These are phyloP conservation scores for Drosophila micromelanica DNA, from an alignment of 1,140 invertebrate species.

Conservation along the genomic window DNA sequence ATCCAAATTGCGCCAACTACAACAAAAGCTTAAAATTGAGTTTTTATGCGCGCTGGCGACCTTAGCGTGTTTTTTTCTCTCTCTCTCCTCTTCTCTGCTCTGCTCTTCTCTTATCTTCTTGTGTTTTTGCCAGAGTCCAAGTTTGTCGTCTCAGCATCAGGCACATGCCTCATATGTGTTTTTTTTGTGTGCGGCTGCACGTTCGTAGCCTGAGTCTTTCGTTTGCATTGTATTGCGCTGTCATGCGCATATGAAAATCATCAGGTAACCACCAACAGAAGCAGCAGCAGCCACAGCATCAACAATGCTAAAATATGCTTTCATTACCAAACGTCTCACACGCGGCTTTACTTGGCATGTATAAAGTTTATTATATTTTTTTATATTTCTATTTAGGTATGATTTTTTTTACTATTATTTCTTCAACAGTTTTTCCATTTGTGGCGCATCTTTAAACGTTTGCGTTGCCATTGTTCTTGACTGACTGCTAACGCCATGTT, in stretches of 20 bases:
- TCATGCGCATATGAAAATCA: constrained; percentile 79
- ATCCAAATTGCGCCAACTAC: constrained; percentile 72
- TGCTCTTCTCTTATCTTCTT: neutral
- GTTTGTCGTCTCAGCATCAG: constrained; percentile 8
- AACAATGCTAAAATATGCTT: constrained; percentile 78
- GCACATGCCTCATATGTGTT: constrained; percentile 54
- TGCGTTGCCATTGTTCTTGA: constrained; percentile 25
- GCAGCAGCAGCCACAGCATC: constrained; percentile 53
- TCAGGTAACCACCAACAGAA: constrained; percentile 27
- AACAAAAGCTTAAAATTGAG: constrained; percentile 64
- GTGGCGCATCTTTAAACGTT: constrained; percentile 23
- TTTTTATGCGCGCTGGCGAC: constrained; percentile 69
- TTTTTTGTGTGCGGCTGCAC: constrained; percentile 57
- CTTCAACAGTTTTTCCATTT: constrained; percentile 8
- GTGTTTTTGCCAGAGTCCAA: constrained; percentile 41
- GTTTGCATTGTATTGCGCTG: constrained; percentile 79
- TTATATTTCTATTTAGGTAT: constrained; percentile 4
- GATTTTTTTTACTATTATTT: constrained; percentile 18
- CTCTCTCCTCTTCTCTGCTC: constrained; percentile 12
- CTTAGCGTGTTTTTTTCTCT: constrained; percentile 49
- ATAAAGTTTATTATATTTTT: constrained; percentile 45
- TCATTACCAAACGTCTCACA: constrained; percentile 74
- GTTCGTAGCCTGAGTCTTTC: constrained; percentile 79
- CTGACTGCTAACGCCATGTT: constrained; percentile 1
- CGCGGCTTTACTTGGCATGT: constrained; percentile 51